phyloP scores from a whole-genome alignment of 2,113 vertebrate species.

The Tychaedon coryphoeus region DNA sequence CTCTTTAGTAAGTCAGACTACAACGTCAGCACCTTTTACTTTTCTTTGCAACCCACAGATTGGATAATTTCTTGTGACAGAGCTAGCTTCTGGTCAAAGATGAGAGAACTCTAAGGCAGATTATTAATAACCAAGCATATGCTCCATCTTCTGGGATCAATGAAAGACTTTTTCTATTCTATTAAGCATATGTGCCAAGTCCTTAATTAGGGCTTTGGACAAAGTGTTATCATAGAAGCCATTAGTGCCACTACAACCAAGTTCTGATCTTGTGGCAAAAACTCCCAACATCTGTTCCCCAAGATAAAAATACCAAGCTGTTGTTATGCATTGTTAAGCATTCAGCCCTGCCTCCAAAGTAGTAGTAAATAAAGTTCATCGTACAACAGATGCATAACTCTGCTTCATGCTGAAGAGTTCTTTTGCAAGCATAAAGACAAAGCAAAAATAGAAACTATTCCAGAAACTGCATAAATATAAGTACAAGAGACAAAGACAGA shows the following conservation, averaged over 20 bases:
- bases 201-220: background rate
- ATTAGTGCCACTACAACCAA: background rate
- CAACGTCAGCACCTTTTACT: background rate
- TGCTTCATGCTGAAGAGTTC: background rate
- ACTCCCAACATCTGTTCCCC: background rate
- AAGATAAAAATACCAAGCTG: background rate
- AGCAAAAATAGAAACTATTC: background rate
- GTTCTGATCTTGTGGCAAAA: background rate
- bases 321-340: background rate
- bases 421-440: background rate
- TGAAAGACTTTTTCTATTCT: background rate
- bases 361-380: background rate
- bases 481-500: background rate
- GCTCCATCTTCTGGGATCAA: background rate
- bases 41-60: background rate
- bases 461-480: background rate
- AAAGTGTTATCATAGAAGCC: background rate
- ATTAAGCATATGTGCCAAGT: rapidly evolving
- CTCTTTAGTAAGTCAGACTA: background rate
- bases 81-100: background rate
- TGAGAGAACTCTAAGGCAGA: background rate
- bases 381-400: background rate
- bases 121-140: background rate
- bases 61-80: background rate
- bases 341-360: background rate